Evolutionary conservation across 2,888 invertebrate genomes (phyloP).

Genomic region (Pheosia gnoma): DNA sequence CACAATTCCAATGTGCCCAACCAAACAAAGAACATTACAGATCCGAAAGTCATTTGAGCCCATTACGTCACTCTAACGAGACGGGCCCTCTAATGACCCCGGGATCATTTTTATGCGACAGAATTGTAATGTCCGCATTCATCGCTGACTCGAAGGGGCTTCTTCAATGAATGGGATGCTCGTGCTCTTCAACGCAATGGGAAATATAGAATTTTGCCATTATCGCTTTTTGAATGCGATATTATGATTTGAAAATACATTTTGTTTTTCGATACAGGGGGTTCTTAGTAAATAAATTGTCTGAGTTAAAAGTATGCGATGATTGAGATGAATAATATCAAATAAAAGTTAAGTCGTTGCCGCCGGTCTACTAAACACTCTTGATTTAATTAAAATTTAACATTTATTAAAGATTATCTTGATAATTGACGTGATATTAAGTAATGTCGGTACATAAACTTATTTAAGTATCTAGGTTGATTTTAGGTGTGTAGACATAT

Average conservation of each 20-base stretch:
- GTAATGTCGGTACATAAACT: too few relatives aligned
- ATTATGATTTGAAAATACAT: not conserved
- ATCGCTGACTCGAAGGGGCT: slow-evolving; percentile 1
- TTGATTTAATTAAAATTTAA: too few relatives aligned
- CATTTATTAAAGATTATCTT: too few relatives aligned
- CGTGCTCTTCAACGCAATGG: slow-evolving; percentile 3
- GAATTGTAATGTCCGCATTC: slow-evolving; percentile 7
- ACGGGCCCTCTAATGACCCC: not conserved
- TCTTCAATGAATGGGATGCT: slow-evolving; percentile 7
- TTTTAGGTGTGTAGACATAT: too few relatives aligned
- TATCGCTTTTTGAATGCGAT: slow-evolving; percentile 6
- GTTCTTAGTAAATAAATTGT: too few relatives aligned
- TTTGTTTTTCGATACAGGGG: not conserved
- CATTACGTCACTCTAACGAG: not conserved
- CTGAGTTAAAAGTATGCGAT: too few relatives aligned
- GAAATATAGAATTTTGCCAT: slow-evolving; percentile 4
- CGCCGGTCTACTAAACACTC: too few relatives aligned
- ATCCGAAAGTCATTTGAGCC: not conserved
- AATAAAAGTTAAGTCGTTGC: too few relatives aligned
- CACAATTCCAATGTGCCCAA: not conserved
- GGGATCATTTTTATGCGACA: slow-evolving; percentile 1
- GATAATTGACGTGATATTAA: too few relatives aligned
- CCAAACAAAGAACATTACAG: not conserved
- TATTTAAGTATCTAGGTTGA: too few relatives aligned
- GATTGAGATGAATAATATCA: too few relatives aligned